Conservation (phyloP, 2,888 invertebrate species). For the Limnephilus lunatus region DNA sequence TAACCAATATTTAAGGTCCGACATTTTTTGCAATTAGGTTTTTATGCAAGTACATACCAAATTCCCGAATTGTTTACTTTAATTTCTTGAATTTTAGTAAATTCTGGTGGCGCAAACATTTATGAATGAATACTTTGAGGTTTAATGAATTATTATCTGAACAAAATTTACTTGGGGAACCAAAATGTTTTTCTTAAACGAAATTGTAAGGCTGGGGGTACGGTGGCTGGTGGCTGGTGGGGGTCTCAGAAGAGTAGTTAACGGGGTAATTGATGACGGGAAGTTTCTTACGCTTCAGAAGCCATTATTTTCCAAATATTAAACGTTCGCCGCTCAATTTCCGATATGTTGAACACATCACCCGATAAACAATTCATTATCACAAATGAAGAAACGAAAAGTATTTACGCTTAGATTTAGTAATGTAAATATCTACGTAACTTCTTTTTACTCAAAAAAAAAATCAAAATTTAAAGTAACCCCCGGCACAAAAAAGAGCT, state of each 20-base stretch:
- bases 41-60: too few species aligned
- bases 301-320: background rate
- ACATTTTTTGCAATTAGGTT: too few species aligned
- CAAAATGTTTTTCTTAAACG: background rate
- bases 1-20: too few species aligned
- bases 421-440: too few species aligned
- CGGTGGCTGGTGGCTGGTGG: background rate
- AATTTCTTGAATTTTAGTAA: too few species aligned
- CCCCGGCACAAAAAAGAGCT: too few species aligned
- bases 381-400: background rate
- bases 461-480: too few species aligned
- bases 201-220: background rate
- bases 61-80: too few species aligned
- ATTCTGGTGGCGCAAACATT: background rate
- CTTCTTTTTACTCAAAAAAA: too few species aligned
- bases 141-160: background rate
- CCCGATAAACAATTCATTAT: background rate
- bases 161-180: background rate
- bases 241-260: background rate
- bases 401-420: background rate
- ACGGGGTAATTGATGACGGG: conserved; percentile 6
- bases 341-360: too few species aligned
- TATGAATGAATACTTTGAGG: too few species aligned
- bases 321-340: background rate
- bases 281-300: conserved; percentile 3